Base-by-base conservation (phyloP, 2,888 invertebrate genomes). In the Agonopterix heracliana region DNA sequence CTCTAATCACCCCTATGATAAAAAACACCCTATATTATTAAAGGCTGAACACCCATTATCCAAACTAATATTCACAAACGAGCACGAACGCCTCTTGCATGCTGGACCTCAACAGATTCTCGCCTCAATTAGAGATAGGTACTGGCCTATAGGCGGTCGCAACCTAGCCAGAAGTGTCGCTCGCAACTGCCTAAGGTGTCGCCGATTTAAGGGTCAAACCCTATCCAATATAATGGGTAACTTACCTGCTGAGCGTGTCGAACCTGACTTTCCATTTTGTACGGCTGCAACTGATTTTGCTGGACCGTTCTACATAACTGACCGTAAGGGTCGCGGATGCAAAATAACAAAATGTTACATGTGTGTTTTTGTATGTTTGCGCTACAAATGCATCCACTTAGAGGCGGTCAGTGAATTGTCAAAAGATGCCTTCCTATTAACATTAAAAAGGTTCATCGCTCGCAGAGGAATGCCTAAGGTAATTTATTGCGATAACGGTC, bases 261-360 rank as follows among this genome's bases (percentile, higher is more conserved):
- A 41, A 13, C 53, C 55, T 12, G 47, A 34, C 9, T 49, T 45
- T 34, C 55, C 53, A n/a, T 55, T 53, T 36, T 46, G 40, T 9
- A 12, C 44, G 8, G 13, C 34, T 17, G 49, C 45, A 2, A 36
- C 46, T 11, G 50, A 53, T 17, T 50, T 49, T 41, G 48, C 48
- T 1, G 50, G 51, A 10, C 53, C 46, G 8, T 52, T 52, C 35
- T 12, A n/a, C 9, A 53, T 50, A 5, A 46, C 46, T 1, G 50
- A 55, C 34, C 47, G 51, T 7, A 45, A 45, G n/a, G n/a, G n/a
- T n/a, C n/a, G n/a, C n/a, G n/a, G n/a, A n/a, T n/a, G n/a, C n/a
- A n/a, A n/a, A n/a, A n/a, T 54, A 17, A 48, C 48, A 5, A 56
- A 56, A 43, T 51, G 53, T 41, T 56, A 56, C 17, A 17, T 54